These are phyloP conservation scores for Drosophila picticornis DNA, from an alignment of 2,888 invertebrate genomes.

Conservation along the genomic window DNA sequence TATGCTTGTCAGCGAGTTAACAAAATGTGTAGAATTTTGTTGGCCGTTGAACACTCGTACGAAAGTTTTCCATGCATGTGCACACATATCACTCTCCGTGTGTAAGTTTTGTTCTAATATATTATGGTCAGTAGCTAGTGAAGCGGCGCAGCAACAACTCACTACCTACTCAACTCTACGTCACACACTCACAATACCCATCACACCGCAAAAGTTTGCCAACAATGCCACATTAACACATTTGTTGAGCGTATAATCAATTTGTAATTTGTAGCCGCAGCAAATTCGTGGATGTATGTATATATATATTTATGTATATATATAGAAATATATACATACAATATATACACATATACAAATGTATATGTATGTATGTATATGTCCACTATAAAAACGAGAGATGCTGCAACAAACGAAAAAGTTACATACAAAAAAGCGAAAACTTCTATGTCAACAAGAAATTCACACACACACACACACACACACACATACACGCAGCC, in stretches of 20 bases:
- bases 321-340: too few species aligned
- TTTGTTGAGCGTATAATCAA: constrained; percentile 82
- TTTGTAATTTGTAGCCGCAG: constrained; percentile 82
- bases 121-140: constrained; percentile 71
- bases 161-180: constrained; percentile 1
- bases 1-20: constrained; percentile 73
- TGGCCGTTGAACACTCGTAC: constrained; percentile 59
- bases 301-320: too few species aligned
- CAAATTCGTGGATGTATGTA: constrained; percentile 69
- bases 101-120: constrained; percentile 66
- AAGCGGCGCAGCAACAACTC: constrained; percentile 42
- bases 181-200: constrained; percentile 4
- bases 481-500: constrained; percentile 16
- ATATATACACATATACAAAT: neutral
- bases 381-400: constrained; percentile 53
- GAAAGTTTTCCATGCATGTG: constrained; percentile 65
- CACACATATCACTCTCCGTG: constrained; percentile 69
- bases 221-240: constrained; percentile 82
- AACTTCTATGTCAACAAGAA: constrained; percentile 76
- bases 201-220: constrained; percentile 69
- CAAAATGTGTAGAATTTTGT: constrained; percentile 60
- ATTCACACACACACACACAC: constrained; percentile 32
- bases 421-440: constrained; percentile 47
- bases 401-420: constrained; percentile 37
- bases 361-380: neutral